Conservation (phyloP, 2,888 invertebrate species). For the Eupithecia inturbata region DNA sequence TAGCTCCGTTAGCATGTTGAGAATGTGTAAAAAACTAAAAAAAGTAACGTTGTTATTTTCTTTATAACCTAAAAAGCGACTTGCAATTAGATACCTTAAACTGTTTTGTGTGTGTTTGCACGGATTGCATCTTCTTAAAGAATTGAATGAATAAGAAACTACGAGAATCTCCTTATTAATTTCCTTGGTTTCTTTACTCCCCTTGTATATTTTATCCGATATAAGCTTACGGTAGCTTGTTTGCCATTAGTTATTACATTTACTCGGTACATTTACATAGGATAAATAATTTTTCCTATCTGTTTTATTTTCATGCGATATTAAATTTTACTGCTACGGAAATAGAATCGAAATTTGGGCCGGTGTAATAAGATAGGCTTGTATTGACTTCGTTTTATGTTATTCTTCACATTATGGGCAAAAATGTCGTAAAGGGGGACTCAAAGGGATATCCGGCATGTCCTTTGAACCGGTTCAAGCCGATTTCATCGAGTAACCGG, state of each 20-base stretch:
- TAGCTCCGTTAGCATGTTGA: neutral
- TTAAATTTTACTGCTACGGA: conserved; percentile 24
- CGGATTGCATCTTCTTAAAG: neutral
- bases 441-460: conserved; percentile 44
- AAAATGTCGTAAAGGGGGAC: conserved; percentile 42
- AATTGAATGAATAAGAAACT: neutral
- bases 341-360: conserved; percentile 35
- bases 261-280: conserved; percentile 45
- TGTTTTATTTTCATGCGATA: conserved; percentile 22
- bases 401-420: conserved; percentile 42
- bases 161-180: conserved; percentile 17
- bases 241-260: conserved; percentile 48
- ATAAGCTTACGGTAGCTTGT: conserved; percentile 43
- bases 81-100: neutral
- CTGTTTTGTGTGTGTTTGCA: neutral
- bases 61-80: neutral
- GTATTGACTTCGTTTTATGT: conserved; percentile 44
- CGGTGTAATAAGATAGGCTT: conserved; percentile 44
- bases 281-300: conserved; percentile 45
- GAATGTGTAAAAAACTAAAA: neutral
- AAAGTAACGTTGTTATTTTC: too few relatives aligned
- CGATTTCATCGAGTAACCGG: conserved; percentile 30
- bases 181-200: conserved; percentile 27
- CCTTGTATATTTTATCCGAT: conserved; percentile 37
- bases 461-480: conserved; percentile 36